Conservation (phyloP, 1,140 invertebrate genomes). For the Meloidogyne chitwoodi region DNA sequence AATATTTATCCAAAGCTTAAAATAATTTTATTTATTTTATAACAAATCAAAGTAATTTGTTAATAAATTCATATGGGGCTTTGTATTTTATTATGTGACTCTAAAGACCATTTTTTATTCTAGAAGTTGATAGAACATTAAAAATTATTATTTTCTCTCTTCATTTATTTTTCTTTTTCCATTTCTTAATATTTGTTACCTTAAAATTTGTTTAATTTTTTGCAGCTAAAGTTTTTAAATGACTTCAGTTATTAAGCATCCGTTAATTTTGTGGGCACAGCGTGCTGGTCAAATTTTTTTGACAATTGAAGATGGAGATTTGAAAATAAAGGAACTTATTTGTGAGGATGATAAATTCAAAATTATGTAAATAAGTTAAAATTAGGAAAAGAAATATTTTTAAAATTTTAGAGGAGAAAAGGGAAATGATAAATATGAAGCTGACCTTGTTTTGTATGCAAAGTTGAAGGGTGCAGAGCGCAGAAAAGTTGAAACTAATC, state of each 20-base stretch:
- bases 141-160: background rate
- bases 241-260: slow-evolving; percentile 30
- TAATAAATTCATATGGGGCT: too few species aligned
- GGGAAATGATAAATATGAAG: slow-evolving; percentile 38
- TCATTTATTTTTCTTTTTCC: background rate
- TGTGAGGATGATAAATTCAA: slow-evolving; percentile 49
- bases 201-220: background rate
- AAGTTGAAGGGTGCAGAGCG: slow-evolving; percentile 35
- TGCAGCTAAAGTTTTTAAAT: background rate
- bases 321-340: slow-evolving; percentile 44
- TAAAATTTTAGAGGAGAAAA: slow-evolving; percentile 44
- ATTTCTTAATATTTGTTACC: background rate
- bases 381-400: background rate
- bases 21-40: too few species aligned
- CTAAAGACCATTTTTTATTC: background rate
- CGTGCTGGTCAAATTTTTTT: slow-evolving; percentile 36
- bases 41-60: too few species aligned
- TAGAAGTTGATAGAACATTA: background rate
- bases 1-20: too few species aligned
- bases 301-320: slow-evolving; percentile 47
- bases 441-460: slow-evolving; percentile 40
- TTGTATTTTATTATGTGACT: background rate
- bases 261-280: slow-evolving; percentile 45
- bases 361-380: slow-evolving; percentile 30
- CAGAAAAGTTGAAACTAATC: slow-evolving; percentile 44